Evolutionary conservation across 1,140 invertebrate genomes (phyloP), one percentile per base, ranked within the genome.

Genomic region (Drosophila leontia): DNA sequence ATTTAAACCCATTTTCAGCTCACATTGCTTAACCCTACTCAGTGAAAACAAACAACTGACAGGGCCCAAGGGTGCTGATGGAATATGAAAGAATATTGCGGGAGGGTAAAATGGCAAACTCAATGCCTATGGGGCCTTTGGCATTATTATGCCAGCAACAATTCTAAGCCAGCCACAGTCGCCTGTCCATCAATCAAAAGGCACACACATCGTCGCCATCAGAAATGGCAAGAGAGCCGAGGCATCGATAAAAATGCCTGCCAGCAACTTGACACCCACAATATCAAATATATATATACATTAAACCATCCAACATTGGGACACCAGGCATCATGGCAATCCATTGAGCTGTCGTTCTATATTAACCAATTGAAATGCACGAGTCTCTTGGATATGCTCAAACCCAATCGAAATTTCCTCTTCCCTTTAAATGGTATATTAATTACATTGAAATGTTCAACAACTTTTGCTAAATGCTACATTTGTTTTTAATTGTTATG

Each of bases 351-450:
- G 56, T 68, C 60, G 35, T 71, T 70, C 39, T 56, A 68, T 48
- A 55, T 71, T 47, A 64, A 44, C 50, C 82, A 83, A 83, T 83
- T 83, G 72, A 80, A 77, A 68, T 80, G 82, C 62, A 39, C 53
- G 53, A 26, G 29, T 41, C 48, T 19, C 37, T 57, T 61, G 32
- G n/a, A 45, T 41, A 37, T 71, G 55, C 37, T 45, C 32, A 45
- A 67, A 67, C 15, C 42, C 8, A 32, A 65, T 17, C 8, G 19
- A 17, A 9, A 29, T 41, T 50, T 42, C 35, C 47, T 34, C 37
- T 26, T 23, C 19, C 45, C 19, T 67, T 67, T 67, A 44, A 45
- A 35, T 62, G 39, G 62, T 12, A 65, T 35, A 65, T 65, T 65
- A 62, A 65, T 62, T 62, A 34, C 62, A 35, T 11, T 35, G 11